phyloP scores from a whole-genome alignment of 2,888 invertebrate species.

The Diaphora mendica region DNA sequence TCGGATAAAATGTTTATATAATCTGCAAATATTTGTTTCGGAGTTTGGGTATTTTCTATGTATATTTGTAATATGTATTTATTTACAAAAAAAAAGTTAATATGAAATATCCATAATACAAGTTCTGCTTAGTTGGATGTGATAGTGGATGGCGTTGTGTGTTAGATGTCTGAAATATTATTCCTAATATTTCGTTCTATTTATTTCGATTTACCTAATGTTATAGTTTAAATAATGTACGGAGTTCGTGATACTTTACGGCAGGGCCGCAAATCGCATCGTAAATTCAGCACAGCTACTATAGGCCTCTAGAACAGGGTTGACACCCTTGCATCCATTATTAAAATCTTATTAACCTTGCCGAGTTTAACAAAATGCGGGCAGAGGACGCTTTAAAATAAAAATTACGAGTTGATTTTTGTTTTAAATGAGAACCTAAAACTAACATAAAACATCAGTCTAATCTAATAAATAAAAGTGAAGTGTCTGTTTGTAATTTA shows the following conservation, averaged over 20 bases:
- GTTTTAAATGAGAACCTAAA: conserved; percentile 32
- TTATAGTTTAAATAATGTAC: conserved; percentile 3
- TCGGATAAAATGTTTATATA: no score
- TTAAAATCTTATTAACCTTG: conserved; percentile 69
- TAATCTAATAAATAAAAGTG: not conserved
- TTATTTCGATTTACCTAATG: not conserved
- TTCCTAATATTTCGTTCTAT: not conserved
- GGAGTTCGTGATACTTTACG: conserved; percentile 33
- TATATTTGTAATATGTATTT: no score
- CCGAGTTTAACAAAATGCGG: conserved; percentile 51
- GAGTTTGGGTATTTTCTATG: no score
- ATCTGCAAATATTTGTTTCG: no score
- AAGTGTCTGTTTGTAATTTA: no score
- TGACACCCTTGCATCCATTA: conserved; percentile 64
- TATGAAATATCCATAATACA: no score
- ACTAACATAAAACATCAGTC: not conserved
- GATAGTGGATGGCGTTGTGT: no score
- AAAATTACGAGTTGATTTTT: not conserved
- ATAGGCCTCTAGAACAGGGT: conserved; percentile 42
- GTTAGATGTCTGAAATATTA: no score
- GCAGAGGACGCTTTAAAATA: conserved; percentile 53
- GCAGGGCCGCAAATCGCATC: conserved; percentile 24
- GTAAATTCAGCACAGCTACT: conserved; percentile 38
- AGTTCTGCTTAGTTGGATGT: no score
- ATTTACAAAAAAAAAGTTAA: no score